Evolutionary conservation across 2,888 invertebrate genomes (phyloP).

Genomic region (Microctonus aethiopoides): DNA sequence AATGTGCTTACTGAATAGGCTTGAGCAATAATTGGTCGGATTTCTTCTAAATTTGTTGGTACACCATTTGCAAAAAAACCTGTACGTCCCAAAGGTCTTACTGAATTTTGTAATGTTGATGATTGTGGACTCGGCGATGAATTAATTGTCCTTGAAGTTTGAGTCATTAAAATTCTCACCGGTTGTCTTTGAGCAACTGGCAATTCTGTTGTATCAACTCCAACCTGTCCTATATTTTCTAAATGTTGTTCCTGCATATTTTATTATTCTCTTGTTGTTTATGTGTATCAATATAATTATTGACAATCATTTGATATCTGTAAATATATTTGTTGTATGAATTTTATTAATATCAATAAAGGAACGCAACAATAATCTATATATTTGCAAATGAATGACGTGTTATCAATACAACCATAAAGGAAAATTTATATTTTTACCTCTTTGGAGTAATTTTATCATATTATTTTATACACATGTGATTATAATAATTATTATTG

Average conservation of each 20-base stretch:
- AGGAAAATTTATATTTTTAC: neutral
- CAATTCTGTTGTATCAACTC: neutral
- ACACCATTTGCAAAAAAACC: neutral
- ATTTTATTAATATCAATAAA: neutral
- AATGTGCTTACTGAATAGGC: constrained; percentile 23
- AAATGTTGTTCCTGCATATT: neutral
- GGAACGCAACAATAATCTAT: neutral
- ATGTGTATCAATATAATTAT: neutral
- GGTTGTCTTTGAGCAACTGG: neutral
- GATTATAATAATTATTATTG: too few species aligned
- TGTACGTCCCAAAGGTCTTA: neutral
- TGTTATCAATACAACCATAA: neutral
- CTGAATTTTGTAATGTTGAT: neutral
- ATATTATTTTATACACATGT: neutral
- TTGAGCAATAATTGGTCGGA: constrained; percentile 26
- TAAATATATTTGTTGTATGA: neutral
- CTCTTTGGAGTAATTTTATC: neutral
- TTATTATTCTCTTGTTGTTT: neutral
- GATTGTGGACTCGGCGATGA: neutral
- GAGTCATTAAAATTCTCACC: neutral
- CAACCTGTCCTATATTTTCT: neutral
- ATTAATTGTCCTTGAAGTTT: neutral
- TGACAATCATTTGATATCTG: neutral
- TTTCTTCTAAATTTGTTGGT: constrained; percentile 28
- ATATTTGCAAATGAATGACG: neutral